Evolutionary conservation across 2,113 vertebrate genomes (phyloP).

Genomic region (Callipepla squamata): DNA sequence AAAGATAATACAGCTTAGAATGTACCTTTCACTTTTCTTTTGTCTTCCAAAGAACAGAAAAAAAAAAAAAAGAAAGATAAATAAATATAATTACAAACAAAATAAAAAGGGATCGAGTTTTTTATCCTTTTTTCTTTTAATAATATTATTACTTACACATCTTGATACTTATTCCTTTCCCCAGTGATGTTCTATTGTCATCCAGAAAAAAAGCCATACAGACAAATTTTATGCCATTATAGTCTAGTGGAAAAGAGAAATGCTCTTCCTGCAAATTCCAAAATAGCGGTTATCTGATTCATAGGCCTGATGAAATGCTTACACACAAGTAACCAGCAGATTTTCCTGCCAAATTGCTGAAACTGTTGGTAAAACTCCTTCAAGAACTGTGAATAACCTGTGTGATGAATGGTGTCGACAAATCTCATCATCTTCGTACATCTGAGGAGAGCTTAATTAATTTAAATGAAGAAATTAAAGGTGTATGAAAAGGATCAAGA

Average conservation of each 20-base stretch:
- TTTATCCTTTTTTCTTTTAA: background rate
- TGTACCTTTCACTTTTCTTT: background rate
- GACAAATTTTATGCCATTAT: background rate
- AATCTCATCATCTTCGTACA: conserved; percentile 43
- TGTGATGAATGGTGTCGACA: conserved; percentile 13
- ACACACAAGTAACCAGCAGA: background rate
- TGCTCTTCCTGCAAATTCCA: background rate
- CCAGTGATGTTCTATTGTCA: background rate
- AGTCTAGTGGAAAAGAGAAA: background rate
- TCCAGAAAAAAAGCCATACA: background rate
- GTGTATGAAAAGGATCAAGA: background rate
- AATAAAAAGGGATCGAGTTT: background rate
- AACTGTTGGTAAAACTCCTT: conserved; percentile 4
- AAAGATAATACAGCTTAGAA: background rate
- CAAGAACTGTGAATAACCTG: conserved; percentile 49
- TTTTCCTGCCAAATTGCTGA: background rate
- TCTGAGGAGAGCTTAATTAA: conserved; percentile 57
- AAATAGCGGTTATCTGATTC: background rate
- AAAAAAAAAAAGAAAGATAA: background rate
- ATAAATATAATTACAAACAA: background rate
- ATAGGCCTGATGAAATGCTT: background rate
- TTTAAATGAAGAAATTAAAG: conserved; percentile 55
- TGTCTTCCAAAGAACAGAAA: background rate
- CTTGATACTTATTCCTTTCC: background rate
- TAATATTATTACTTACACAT: background rate